Evolutionary conservation across 2,113 vertebrate species (phyloP).

Genomic region (Heptranchias perlo): DNA sequence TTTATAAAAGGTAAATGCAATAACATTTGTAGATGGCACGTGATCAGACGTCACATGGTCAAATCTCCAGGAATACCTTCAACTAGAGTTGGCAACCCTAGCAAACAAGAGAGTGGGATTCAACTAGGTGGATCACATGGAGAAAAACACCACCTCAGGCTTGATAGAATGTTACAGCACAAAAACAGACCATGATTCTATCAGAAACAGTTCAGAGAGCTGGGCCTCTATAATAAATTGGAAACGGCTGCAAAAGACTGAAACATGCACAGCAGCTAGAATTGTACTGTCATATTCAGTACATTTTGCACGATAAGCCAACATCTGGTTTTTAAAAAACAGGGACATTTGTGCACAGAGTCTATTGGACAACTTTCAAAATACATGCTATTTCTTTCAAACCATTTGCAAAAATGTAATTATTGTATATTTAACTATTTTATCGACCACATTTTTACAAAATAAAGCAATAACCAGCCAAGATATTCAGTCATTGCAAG

Average conservation of each 20-base stretch:
- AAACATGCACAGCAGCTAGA: neutral
- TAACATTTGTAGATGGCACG: too few relatives aligned
- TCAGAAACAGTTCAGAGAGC: neutral
- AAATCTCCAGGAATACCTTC: neutral
- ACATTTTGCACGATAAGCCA: neutral
- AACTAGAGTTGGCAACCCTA: too few relatives aligned
- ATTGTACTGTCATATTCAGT: neutral
- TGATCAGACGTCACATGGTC: neutral
- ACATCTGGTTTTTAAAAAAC: neutral
- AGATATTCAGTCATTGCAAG: neutral
- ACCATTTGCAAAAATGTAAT: neutral
- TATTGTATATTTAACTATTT: neutral
- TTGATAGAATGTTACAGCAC: neutral
- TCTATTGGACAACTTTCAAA: neutral
- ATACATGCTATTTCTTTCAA: neutral
- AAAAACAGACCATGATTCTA: neutral
- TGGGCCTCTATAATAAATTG: neutral
- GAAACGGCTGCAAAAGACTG: too few relatives aligned
- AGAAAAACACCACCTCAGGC: neutral
- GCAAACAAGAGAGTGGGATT: neutral
- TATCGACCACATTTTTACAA: neutral
- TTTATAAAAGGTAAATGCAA: too few relatives aligned
- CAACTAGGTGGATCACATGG: neutral
- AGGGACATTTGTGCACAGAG: neutral
- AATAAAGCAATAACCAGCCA: neutral